Evolutionary conservation across 2,113 vertebrate genomes (phyloP).

Genomic region (Neolamprologus brichardi): DNA sequence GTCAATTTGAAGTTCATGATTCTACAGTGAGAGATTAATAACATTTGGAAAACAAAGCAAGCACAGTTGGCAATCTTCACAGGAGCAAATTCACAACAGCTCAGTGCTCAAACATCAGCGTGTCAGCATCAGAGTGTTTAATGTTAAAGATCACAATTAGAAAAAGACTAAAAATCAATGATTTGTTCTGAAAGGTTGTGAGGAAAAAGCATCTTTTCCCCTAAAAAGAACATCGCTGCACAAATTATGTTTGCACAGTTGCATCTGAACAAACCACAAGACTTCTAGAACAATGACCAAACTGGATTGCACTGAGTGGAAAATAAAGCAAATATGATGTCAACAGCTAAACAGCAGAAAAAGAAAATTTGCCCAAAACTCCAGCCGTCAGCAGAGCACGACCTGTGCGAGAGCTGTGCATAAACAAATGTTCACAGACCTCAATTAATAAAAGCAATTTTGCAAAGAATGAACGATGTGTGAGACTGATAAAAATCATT

Average conservation of each 20-base stretch:
- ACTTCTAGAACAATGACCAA: background rate
- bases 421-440: background rate
- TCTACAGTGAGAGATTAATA: background rate
- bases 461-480: background rate
- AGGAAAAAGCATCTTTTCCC: accelerated
- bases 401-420: background rate
- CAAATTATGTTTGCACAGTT: background rate
- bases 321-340: background rate
- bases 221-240: background rate
- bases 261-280: background rate
- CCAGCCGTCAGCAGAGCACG: background rate
- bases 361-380: background rate
- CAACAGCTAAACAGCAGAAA: background rate
- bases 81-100: background rate
- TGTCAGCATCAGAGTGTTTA: background rate
- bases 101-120: background rate
- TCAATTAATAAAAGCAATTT: background rate
- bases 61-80: background rate
- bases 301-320: background rate
- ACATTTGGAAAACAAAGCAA: background rate
- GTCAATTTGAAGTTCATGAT: background rate
- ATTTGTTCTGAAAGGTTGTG: accelerated
- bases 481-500: background rate
- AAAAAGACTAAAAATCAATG: background rate
- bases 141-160: background rate